Conservation (phyloP, 2,888 invertebrate genomes). For the Apotomis capreana region DNA sequence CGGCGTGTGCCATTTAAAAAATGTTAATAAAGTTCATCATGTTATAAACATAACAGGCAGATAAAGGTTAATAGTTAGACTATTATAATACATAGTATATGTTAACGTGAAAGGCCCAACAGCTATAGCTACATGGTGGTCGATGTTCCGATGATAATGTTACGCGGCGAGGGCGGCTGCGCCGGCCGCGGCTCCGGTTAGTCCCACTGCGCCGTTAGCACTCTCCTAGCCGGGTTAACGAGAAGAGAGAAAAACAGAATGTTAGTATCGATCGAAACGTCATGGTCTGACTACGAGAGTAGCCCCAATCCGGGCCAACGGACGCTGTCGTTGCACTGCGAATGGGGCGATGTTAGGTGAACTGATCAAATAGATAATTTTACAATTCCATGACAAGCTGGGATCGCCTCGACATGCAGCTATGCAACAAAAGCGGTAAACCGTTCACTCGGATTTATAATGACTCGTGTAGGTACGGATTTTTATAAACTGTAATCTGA, state of each 20-base stretch:
- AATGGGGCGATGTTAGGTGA: constrained; percentile 37
- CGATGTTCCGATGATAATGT: constrained; percentile 81
- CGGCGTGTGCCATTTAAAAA: constrained; percentile 81
- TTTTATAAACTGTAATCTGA: constrained; percentile 65
- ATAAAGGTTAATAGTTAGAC: constrained; percentile 84
- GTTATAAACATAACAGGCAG: constrained; percentile 84
- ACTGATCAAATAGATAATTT: constrained; percentile 43
- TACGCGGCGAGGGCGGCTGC: constrained; percentile 74
- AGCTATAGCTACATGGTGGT: constrained; percentile 82
- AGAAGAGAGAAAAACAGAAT: constrained; percentile 88
- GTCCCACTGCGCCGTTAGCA: constrained; percentile 87
- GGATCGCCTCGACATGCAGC: constrained; percentile 72
- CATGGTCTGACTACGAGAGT: constrained; percentile 78
- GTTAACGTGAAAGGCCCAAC: constrained; percentile 83
- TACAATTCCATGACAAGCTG: constrained; percentile 49
- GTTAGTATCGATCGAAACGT: constrained; percentile 85
- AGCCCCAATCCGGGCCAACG: constrained; percentile 67
- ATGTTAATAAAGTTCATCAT: constrained; percentile 81
- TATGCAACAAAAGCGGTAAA: constrained; percentile 73
- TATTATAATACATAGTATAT: constrained; percentile 82
- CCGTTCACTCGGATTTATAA: constrained; percentile 74
- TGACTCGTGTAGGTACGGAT: constrained; percentile 69
- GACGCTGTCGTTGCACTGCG: constrained; percentile 66
- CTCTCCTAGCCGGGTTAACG: constrained; percentile 90
- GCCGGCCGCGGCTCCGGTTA: constrained; percentile 76